Conservation (phyloP, 1,140 invertebrate species). For the Papilio polyxenes region DNA sequence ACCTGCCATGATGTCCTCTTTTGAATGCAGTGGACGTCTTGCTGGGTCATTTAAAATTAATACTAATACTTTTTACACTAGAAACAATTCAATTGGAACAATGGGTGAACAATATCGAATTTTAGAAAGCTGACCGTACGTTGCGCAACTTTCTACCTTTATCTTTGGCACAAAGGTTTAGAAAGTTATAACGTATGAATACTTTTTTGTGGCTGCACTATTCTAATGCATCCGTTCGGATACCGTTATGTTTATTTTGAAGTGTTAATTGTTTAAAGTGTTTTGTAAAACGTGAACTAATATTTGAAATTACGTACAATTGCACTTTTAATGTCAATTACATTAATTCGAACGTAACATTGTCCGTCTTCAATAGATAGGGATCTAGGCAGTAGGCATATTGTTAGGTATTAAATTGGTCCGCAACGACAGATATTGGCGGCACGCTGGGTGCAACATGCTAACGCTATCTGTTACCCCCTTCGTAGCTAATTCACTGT, state of each 20-base stretch:
- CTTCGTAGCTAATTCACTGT: constrained; percentile 78
- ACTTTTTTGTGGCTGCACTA: constrained; percentile 49
- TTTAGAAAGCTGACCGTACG: constrained; percentile 72
- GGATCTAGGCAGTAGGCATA: constrained; percentile 62
- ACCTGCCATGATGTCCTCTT: constrained; percentile 2
- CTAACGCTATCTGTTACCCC: constrained; percentile 77
- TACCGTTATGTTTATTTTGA: background rate
- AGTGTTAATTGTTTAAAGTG: background rate
- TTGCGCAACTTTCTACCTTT: constrained; percentile 78
- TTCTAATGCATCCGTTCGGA: constrained; percentile 40
- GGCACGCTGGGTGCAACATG: constrained; percentile 75
- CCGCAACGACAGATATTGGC: constrained; percentile 73
- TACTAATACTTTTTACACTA: constrained; percentile 50
- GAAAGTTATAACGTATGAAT: constrained; percentile 58
- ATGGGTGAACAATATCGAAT: constrained; percentile 66
- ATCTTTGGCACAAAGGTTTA: constrained; percentile 70
- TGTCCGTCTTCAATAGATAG: constrained; percentile 54
- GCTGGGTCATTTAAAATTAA: constrained; percentile 43
- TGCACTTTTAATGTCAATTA: constrained; percentile 6
- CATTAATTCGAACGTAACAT: constrained; percentile 32
- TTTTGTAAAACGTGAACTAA: background rate
- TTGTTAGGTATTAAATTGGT: constrained; percentile 77
- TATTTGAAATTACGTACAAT: background rate
- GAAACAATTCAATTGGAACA: constrained; percentile 62
- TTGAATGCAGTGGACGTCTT: constrained; percentile 12